Percentiles rank a stretch among this genome's conserved stretches.
Conservation (phyloP, 2,113 vertebrate genomes). For the Festucalex cinctus region DNA sequence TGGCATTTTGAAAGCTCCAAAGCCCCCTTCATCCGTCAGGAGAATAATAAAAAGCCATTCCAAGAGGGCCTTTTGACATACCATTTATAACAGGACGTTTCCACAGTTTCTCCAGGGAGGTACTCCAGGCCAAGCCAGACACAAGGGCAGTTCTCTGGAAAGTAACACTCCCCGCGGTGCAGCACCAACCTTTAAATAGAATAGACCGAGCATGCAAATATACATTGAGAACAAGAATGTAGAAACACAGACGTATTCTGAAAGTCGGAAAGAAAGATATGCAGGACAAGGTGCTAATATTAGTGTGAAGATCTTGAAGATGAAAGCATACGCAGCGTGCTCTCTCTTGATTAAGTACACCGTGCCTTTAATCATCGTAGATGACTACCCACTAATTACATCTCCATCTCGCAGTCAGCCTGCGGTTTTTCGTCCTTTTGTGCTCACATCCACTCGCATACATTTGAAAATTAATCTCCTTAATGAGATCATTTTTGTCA, state of each 20-base stretch:
- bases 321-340: neutral
- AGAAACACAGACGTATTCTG: neutral
- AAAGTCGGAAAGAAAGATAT: neutral
- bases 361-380: slow-evolving; percentile 10
- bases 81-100: slow-evolving; percentile 93
- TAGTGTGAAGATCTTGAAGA: slow-evolving; percentile 8
- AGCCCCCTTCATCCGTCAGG: neutral
- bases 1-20: neutral
- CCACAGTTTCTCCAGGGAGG: slow-evolving; percentile 88
- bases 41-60: neutral
- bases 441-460: slow-evolving; percentile 3
- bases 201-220: slow-evolving; percentile 4
- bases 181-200: slow-evolving; percentile 80
- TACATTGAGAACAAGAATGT: neutral
- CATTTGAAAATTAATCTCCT: slow-evolving; percentile 5
- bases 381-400: slow-evolving; percentile 11
- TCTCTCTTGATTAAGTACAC: slow-evolving; percentile 1
- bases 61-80: slow-evolving; percentile 51
- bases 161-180: slow-evolving; percentile 89
- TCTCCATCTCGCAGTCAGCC: slow-evolving; percentile 11
- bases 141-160: slow-evolving; percentile 95
- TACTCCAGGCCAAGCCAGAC: slow-evolving; percentile 95
- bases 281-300: neutral
- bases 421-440: slow-evolving; percentile 2
- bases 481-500: slow-evolving; percentile 12